Percentiles rank a stretch among this genome's conserved stretches.
Evolutionary conservation across 2,797 vertebrate genomes (phyloP).

Genomic region (Sparus aurata): DNA sequence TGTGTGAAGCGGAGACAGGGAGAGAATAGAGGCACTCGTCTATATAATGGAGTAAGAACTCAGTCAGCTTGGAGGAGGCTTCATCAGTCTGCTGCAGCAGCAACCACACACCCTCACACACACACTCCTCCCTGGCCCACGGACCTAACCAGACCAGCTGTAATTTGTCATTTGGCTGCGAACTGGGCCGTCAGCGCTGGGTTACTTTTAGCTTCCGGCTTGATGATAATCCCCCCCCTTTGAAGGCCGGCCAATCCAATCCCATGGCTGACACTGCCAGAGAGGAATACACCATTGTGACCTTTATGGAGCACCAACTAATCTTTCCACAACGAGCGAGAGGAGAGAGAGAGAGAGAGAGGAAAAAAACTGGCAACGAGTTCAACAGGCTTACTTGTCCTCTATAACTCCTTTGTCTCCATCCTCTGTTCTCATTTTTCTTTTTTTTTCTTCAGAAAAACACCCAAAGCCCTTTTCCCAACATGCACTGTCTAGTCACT

Average conservation of each 20-base stretch:
- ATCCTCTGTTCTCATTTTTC: conserved; percentile 25
- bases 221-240: conserved; percentile 74
- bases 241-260: conserved; percentile 78
- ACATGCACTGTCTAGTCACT: conserved; percentile 38
- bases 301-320: conserved; percentile 71
- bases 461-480: conserved; percentile 35
- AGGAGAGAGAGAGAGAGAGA: not conserved
- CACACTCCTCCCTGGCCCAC: conserved; percentile 28
- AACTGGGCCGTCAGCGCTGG: conserved; percentile 65
- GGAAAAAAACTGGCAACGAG: conserved; percentile 54
- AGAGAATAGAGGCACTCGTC: conserved; percentile 75
- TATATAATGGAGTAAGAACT: conserved; percentile 81
- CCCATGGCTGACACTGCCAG: conserved; percentile 66
- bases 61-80: conserved; percentile 69
- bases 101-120: conserved; percentile 4
- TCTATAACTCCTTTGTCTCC: conserved; percentile 34
- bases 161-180: conserved; percentile 75
- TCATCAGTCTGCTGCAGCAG: conserved; percentile 58
- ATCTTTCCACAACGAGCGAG: conserved; percentile 63
- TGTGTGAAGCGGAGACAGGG: conserved; percentile 48
- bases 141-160: conserved; percentile 68
- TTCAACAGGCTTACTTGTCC: conserved; percentile 67
- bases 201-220: conserved; percentile 74
- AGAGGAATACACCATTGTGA: conserved; percentile 68
- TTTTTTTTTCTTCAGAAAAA: conserved; percentile 38